phyloP scores from a whole-genome alignment of 2,113 vertebrate genomes.

The Myocastor coypus region DNA sequence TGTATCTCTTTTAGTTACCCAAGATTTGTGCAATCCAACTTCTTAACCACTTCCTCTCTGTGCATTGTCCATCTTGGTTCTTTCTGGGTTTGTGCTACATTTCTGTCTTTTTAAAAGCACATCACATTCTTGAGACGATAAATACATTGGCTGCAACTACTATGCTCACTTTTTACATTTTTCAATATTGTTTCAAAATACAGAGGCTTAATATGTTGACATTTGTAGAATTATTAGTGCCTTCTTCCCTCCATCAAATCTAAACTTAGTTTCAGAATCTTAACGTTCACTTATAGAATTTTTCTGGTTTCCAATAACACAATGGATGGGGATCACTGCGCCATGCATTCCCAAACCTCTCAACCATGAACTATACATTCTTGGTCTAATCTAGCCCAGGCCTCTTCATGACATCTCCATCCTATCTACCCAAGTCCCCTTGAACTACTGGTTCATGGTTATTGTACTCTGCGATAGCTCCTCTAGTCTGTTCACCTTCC shows the following conservation, averaged over 20 bases:
- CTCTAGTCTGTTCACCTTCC: neutral
- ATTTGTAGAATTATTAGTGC: neutral
- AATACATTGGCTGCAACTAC: neutral
- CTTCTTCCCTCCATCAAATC: neutral
- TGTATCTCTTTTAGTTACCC: neutral
- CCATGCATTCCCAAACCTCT: neutral
- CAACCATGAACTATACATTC: neutral
- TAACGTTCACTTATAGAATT: neutral
- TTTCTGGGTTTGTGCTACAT: neutral
- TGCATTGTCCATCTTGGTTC: neutral
- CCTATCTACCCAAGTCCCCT: neutral
- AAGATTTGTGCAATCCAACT: neutral
- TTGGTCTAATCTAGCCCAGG: neutral
- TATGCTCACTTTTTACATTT: neutral
- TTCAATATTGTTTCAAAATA: conserved; percentile 40
- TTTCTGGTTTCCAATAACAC: neutral
- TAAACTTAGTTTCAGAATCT: neutral
- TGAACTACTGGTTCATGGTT: neutral
- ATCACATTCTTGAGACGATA: conserved; percentile 4
- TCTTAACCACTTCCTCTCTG: neutral
- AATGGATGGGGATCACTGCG: neutral
- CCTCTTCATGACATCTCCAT: neutral
- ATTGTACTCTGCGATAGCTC: neutral
- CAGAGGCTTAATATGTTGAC: neutral
- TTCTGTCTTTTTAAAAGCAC: neutral